Evolutionary conservation across 2,888 invertebrate genomes (phyloP).

Genomic region (Heliconius charithonia): DNA sequence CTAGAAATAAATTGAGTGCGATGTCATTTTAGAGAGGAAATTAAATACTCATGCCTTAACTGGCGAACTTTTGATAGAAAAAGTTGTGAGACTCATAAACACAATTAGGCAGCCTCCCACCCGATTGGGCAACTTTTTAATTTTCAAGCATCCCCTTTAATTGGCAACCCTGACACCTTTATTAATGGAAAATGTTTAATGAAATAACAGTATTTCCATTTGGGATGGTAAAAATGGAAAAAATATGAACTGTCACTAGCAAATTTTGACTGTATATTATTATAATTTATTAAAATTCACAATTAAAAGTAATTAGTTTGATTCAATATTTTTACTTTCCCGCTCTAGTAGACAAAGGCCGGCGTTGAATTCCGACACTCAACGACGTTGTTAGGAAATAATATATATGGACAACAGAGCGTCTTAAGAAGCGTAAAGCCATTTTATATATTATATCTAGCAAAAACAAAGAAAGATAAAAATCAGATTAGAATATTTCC

Average conservation of each 20-base stretch:
- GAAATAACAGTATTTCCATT: constrained; percentile 37
- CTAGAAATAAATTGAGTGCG: constrained; percentile 35
- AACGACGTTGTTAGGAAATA: no score
- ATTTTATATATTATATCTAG: no score
- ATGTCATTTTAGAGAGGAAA: constrained; percentile 48
- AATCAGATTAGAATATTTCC: no score
- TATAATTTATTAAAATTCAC: no score
- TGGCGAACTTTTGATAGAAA: constrained; percentile 56
- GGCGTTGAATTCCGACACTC: no score
- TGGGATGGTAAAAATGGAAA: constrained; percentile 9
- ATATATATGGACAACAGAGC: no score
- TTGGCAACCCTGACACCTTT: constrained; percentile 57
- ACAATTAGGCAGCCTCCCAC: constrained; percentile 69
- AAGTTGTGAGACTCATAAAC: constrained; percentile 76
- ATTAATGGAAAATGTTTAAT: constrained; percentile 62
- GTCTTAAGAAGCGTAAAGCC: no score
- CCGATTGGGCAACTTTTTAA: constrained; percentile 69
- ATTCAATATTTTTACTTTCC: no score
- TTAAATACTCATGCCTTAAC: constrained; percentile 45
- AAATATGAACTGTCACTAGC: not conserved
- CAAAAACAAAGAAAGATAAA: no score
- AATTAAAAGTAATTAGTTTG: no score
- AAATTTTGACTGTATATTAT: no score
- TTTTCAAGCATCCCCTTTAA: constrained; percentile 53
- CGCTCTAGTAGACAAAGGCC: no score